Percentiles rank a stretch among this genome's conserved stretches.
These are phyloP conservation scores for Cepaea nemoralis DNA, from an alignment of 1,140 invertebrate species.

Conservation along the genomic window DNA sequence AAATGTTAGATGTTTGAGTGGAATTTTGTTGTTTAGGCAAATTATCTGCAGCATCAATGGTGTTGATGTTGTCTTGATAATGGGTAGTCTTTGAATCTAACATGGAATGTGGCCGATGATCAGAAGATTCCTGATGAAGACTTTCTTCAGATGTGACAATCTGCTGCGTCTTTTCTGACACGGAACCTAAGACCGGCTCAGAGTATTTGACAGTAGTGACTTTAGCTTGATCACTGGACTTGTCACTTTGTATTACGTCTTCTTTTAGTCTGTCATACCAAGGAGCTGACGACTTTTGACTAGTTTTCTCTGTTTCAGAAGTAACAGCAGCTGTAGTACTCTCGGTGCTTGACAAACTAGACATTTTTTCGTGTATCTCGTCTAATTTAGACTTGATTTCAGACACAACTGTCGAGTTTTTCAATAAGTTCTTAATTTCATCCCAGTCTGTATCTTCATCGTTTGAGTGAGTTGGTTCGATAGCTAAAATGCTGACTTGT, in stretches of 20 bases:
- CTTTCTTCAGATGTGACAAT: neutral
- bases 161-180: neutral
- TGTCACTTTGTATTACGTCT: neutral
- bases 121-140: neutral
- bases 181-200: neutral
- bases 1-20: neutral
- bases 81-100: neutral
- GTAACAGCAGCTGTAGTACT: neutral
- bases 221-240: neutral
- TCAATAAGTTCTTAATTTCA: constrained; percentile 4
- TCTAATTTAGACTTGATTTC: constrained; percentile 35
- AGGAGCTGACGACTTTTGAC: neutral
- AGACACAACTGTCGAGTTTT: constrained; percentile 25
- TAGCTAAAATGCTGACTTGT: neutral
- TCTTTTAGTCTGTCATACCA: neutral
- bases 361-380: constrained; percentile 14
- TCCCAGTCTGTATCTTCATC: neutral
- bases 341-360: neutral
- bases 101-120: neutral
- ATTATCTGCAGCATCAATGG: neutral
- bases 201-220: neutral
- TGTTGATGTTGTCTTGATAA: neutral
- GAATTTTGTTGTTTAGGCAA: neutral
- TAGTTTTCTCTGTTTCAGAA: neutral
- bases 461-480: neutral